Base-by-base conservation (phyloP, 2,888 invertebrate genomes). In the Rhagophthalmus giganteus region DNA sequence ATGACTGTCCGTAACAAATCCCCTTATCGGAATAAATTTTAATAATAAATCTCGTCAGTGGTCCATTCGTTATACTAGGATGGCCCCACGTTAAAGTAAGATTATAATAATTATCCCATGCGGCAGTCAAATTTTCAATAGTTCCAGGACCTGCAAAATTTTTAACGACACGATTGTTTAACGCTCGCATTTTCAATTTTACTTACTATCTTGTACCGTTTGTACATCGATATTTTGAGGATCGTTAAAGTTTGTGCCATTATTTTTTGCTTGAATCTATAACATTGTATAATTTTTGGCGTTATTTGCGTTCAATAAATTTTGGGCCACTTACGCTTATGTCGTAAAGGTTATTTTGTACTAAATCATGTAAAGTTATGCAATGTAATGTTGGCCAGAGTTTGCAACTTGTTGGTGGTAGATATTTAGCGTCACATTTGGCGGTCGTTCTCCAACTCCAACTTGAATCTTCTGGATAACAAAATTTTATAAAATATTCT, bases 41-140 rank as follows among this genome's bases (percentile, higher is more conserved):
- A 10, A 54, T 11, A 3, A n/a, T 1, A 40, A 54, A 54, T 16
- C 26, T 25, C 1, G 34, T 45, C 27, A 54, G n/a, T 2, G 45
- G 44, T 0, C 54, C 54, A 31, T 54, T 54, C 8, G 39, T 49
- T 11, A 40, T 31, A 15, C 55, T 62, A 2, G 70, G 71, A 61
- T 70, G 70, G 25, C 54, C 55, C 69, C 68, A 69, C 12, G 45
- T 46, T n/a, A 69, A 8, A n/a, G 42, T 44, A 32, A 70, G 44
- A 35, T 60, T 52, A 34, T 68, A 60, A 6, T 60, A 40, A n/a
- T 60, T 38, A 31, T 55, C 62, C 68, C 67, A 68, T 2, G n/a
- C 33, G 3, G 44, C 16, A 1, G 20, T 46, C 4, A 67, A 5
- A 26, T 62, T 55, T 35, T 58, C 47, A 11, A 66, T 64, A 10